phyloP scores from a whole-genome alignment of 2,113 vertebrate genomes.

The Opisthocomus hoazin region DNA sequence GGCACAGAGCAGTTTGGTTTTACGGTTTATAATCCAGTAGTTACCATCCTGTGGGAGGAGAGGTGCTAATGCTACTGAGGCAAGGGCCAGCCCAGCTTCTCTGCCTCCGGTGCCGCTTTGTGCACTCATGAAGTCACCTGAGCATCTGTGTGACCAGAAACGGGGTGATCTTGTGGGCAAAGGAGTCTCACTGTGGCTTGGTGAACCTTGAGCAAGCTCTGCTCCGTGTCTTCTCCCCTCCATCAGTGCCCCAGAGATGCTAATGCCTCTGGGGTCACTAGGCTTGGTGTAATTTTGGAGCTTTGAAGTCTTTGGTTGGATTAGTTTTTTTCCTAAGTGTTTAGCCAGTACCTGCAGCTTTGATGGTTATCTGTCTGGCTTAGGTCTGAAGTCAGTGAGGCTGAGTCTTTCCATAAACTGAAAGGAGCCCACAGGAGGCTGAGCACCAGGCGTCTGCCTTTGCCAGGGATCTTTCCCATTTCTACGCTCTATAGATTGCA shows the following conservation, averaged over 20 bases:
- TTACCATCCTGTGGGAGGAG: rapidly evolving
- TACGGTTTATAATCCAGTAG: not conserved
- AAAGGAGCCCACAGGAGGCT: rapidly evolving
- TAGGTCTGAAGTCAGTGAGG: not conserved
- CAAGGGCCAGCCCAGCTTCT: not conserved
- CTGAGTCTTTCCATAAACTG: not conserved
- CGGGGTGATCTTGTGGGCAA: rapidly evolving
- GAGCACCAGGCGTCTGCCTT: not conserved
- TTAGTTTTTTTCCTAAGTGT: not conserved
- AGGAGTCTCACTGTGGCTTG: not conserved
- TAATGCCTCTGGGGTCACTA: rapidly evolving
- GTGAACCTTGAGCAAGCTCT: not conserved
- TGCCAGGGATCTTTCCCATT: not conserved
- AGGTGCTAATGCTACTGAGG: not conserved
- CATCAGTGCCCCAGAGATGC: rapidly evolving
- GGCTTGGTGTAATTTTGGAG: not conserved
- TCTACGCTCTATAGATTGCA: rapidly evolving
- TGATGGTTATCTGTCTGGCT: not conserved
- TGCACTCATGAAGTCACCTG: not conserved
- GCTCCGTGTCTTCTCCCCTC: rapidly evolving
- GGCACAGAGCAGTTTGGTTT: not conserved
- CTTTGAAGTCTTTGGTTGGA: not conserved
- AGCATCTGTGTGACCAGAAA: not conserved
- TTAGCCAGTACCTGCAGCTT: not conserved
- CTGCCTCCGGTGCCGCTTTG: rapidly evolving